Evolutionary conservation across 2,888 invertebrate genomes (phyloP), one percentile per base, ranked within the genome.

Genomic region (Azorinus chamasolen): DNA sequence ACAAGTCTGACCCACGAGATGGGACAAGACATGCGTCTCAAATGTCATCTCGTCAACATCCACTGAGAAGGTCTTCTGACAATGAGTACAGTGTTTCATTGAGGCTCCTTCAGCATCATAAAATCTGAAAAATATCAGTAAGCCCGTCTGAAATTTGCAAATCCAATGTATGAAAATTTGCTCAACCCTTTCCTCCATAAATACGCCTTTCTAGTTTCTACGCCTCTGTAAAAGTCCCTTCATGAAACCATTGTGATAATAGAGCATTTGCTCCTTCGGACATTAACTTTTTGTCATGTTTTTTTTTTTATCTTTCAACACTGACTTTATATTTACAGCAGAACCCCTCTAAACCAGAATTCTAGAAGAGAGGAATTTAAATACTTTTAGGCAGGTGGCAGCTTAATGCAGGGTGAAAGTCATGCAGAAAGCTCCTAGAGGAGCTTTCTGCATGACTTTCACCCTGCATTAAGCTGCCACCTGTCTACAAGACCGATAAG

Each of bases 71-170:
- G 83, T 68, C 45, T 64, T 61, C 46, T 79, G 70, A 75, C 91
- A 91, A 14, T 84, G 79, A 0, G 88, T 87, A 66, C 91, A 91
- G 51, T 85, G 75, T 70, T 86, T 87, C 88, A 88, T 89, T 5
- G 83, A 82, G 12, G 84, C 88, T 1, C 89, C 90, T 45, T 81
- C 80, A 1, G 90, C 90, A 69, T 90, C 89, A 48, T 84, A 84
- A 74, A 84, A 88, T 37, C 88, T 87, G 66, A 3, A 68, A 57
- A 45, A 18, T 45, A 18, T 18, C n/a, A 45, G 14, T 45, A 14
- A 20, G 14, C 45, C 5, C 45, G 5, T 45, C 5, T 5, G 41
- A 41, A 14, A 41, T 14, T 41, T 41, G 8, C 14, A 12, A 12
- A 41, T 12, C 8, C 10, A 12, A 45, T 45, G 4, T 5, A 4